These are phyloP conservation scores for Epinephelus coioides DNA, from an alignment of 2,797 vertebrate genomes.

Conservation along the genomic window DNA sequence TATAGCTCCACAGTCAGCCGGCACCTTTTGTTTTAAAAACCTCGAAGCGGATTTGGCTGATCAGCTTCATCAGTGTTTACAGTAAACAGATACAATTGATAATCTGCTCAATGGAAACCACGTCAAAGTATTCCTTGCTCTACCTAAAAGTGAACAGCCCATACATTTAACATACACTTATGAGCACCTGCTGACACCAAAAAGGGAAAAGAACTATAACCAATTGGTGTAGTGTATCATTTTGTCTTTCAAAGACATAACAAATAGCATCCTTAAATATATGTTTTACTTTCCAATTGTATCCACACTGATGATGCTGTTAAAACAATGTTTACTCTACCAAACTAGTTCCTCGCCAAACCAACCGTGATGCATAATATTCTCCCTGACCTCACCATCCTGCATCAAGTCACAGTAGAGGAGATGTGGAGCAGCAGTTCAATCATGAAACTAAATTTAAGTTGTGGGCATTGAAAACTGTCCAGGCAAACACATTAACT, in stretches of 20 bases:
- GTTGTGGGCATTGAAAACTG: not conserved
- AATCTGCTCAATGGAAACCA: constrained; percentile 12
- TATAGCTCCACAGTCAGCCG: not conserved
- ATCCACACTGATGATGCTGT: constrained; percentile 17
- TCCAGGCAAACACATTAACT: not conserved
- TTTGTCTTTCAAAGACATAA: not conserved
- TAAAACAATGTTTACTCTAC: constrained; percentile 19
- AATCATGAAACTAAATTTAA: no score
- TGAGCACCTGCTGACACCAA: not conserved
- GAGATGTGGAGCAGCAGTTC: no score
- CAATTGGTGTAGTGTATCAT: not conserved
- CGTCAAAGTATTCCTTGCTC: not conserved
- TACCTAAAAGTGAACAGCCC: not conserved
- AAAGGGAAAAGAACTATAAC: not conserved
- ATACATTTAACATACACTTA: no score
- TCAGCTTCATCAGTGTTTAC: constrained; percentile 20
- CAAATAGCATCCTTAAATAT: not conserved
- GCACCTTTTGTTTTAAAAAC: not conserved
- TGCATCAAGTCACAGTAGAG: not conserved
- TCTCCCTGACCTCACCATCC: constrained; percentile 9
- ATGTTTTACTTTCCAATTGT: not conserved
- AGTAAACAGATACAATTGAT: constrained; percentile 15
- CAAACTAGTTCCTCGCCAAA: constrained; percentile 27
- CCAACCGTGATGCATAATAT: not conserved
- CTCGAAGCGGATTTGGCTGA: constrained; percentile 4